Conservation (phyloP, 2,888 invertebrate species). For the Leptarthrus brevirostris region DNA sequence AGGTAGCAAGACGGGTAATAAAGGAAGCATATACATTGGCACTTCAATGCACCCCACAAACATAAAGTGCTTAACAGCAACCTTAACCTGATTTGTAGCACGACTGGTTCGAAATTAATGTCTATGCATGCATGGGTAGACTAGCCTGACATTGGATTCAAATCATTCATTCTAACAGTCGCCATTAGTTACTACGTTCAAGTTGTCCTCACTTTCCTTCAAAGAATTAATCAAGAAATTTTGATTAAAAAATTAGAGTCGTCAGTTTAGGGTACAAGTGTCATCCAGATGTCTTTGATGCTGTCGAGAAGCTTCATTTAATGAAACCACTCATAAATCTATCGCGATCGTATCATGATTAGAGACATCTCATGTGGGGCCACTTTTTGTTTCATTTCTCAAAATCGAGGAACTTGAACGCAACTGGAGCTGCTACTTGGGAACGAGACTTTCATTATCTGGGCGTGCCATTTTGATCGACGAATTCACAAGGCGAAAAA, state of each 20-base stretch:
- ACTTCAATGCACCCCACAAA: too few relatives aligned
- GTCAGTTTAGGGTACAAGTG: constrained; percentile 27
- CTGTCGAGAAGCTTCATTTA: background rate
- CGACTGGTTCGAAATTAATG: too few relatives aligned
- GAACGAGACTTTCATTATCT: constrained; percentile 31
- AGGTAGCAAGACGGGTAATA: too few relatives aligned
- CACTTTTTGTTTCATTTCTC: background rate
- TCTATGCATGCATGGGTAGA: too few relatives aligned
- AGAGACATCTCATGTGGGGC: constrained; percentile 12
- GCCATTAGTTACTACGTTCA: too few relatives aligned
- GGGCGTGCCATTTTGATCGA: constrained; percentile 46
- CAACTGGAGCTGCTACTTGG: constrained; percentile 2
- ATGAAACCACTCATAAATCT: constrained; percentile 29
- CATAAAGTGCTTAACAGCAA: too few relatives aligned
- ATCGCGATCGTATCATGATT: constrained; percentile 36
- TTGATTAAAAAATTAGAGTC: constrained; percentile 24
- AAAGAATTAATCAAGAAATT: constrained; percentile 21
- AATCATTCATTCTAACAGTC: too few relatives aligned
- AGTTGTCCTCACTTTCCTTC: background rate
- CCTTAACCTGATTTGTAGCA: too few relatives aligned
- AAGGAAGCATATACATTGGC: too few relatives aligned
- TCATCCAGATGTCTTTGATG: constrained; percentile 23
- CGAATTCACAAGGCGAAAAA: constrained; percentile 32
- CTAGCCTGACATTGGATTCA: too few relatives aligned
- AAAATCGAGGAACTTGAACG: background rate